Base-by-base conservation (phyloP, 2,888 invertebrate species). In the Noctua comes region DNA sequence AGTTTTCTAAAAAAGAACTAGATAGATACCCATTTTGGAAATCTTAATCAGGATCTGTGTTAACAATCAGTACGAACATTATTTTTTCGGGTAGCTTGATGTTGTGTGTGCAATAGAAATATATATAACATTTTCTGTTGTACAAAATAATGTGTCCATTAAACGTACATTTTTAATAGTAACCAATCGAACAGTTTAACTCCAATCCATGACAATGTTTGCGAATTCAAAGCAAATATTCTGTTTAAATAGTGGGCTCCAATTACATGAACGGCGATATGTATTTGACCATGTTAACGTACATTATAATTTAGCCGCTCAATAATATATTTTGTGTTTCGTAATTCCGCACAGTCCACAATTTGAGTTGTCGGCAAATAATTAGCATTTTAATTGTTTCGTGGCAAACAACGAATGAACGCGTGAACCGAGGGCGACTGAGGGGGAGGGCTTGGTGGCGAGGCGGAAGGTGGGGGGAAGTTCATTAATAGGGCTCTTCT, bases 311-410 rank as follows among this genome's bases (percentile, higher is more conserved):
- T 86, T 85, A 82, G 74, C 75, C 68, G 72, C 77, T 83, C 86
- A 81, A 87, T 86, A 75, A 79, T 84, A 83, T 81, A 86, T 90
- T 86, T 84, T 77, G 77, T 72, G 66, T 79, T 90, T 88, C 89
- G 83, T 90, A 90, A 86, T 88, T 89, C 90, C 88, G 82, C 75
- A 82, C 82, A 88, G 87, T 86, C 86, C 88, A 85, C 91, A 92
- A 91, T 93, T 88, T 88, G 92, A 93, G 89, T 91, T 90, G 93
- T 93, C 92, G 90, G 91, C 94, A 92, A 95, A 94, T 93, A 94
- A 95, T 95, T 95, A 94, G 93, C 95, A 94, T 94, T 94, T 95
- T 94, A 94, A 95, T 94, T 94, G 94, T 93, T 82, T 87, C 88
- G 83, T 88, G 88, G 87, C 90, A 92, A 93, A 92, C 92, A 91